Evolutionary conservation across 1,140 invertebrate genomes (phyloP), one percentile per base, ranked within the genome.

Genomic region (Drosophila bifasciata): DNA sequence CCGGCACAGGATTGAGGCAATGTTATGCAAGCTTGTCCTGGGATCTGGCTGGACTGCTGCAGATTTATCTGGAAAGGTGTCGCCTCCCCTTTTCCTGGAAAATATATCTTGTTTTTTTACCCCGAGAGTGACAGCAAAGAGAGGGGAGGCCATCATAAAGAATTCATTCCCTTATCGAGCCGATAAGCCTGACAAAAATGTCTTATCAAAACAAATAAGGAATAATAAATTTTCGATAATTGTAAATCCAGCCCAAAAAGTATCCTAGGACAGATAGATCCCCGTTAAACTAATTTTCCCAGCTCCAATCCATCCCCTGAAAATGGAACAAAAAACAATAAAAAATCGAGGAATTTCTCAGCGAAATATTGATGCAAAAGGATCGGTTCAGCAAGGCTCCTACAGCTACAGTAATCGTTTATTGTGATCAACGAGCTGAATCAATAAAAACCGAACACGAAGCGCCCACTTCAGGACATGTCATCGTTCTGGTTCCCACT

Each of bases 351-450:
- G 36, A 43, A 50, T 15, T 70, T 76, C 72, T 63, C 68, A 86
- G 67, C 61, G 58, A 58, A 76, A 79, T 21, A 75, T 66, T 63
- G 45, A 16, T 17, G 41, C 45, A 79, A 40, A 40, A n/a, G 21
- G 46, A 72, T 57, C 45, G 56, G 83, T 81, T 81, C 78, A 71
- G 83, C 83, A 63, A 83, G 83, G 83, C 75, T 86, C 32, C 39
- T 23, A 6, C 32, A 28, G 46, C 60, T 68, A 40, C 44, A 88
- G 78, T 86, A 88, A 86, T 86, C 83, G 78, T 86, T 88, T 86
- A 88, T 86, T 86, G 69, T 88, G 78, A 86, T 86, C 83, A 86
- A 88, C 83, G 83, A 83, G 75, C 83, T 86, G 83, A 76, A 88
- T 86, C 83, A 86, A 86, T 86, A 86, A 83, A 76, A 83, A 59